Evolutionary conservation across 2,797 vertebrate genomes (phyloP).

Genomic region (Chelmon rostratus): DNA sequence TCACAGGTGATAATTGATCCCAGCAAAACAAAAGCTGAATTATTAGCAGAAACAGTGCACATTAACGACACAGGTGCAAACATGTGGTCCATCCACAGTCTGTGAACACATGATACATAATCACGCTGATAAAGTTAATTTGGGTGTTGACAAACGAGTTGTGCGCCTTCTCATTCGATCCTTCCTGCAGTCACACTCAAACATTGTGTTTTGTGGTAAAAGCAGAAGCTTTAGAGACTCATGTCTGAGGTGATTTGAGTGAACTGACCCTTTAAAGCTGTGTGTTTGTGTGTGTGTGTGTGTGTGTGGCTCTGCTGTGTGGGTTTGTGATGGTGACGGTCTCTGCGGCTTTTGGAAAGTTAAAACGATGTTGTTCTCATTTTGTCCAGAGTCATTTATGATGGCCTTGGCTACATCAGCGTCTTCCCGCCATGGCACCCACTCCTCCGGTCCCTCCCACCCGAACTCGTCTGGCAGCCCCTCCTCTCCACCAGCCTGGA

Average conservation of each 20-base stretch:
- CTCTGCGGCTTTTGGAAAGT: not conserved
- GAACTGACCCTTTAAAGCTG: no score
- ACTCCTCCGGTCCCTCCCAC: constrained; percentile 51
- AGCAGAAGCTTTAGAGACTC: not conserved
- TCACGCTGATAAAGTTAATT: not conserved
- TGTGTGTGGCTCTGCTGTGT: no score
- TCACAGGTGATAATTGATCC: not conserved
- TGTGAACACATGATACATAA: not conserved
- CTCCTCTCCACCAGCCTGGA: constrained; percentile 83
- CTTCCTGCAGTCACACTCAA: no score
- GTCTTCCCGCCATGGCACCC: constrained; percentile 62
- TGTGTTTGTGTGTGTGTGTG: no score
- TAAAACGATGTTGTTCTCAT: not conserved
- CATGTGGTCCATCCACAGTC: not conserved
- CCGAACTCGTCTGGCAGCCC: constrained; percentile 68
- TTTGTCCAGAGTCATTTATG: constrained; percentile 81
- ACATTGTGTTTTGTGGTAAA: not conserved
- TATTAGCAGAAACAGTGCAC: not conserved
- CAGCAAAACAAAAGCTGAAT: not conserved
- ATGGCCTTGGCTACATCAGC: constrained; percentile 73
- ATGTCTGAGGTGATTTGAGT: not conserved
- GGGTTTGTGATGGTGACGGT: not conserved
- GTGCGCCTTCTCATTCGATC: no score
- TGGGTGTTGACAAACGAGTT: no score
- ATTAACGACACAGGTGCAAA: not conserved